These are phyloP conservation scores for Calyptommatus sinebrachiatus DNA, from an alignment of 2,113 vertebrate genomes.

Conservation along the genomic window DNA sequence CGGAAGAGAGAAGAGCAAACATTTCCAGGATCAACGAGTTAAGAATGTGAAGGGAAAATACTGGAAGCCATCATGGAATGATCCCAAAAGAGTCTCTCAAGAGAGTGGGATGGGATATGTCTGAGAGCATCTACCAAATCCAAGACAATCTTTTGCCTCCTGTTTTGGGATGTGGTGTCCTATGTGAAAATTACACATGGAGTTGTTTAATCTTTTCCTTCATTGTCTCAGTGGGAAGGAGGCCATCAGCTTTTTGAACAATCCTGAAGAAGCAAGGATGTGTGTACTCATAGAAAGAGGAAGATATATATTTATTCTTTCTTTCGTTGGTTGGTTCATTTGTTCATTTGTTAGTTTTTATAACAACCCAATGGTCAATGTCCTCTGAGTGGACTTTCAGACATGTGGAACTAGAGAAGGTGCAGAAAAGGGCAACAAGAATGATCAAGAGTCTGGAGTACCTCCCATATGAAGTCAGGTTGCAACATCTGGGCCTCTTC, in stretches of 20 bases:
- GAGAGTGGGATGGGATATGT: not conserved
- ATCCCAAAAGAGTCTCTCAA: too few relatives aligned
- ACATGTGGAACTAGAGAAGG: too few relatives aligned
- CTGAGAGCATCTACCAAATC: not conserved
- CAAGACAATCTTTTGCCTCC: rapidly evolving
- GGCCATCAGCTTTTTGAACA: not conserved
- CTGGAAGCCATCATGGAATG: not conserved
- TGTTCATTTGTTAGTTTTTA: too few relatives aligned
- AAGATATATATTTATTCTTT: not conserved
- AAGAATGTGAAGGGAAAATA: not conserved
- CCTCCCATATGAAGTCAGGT: too few relatives aligned
- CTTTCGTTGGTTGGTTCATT: not conserved
- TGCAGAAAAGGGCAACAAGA: too few relatives aligned
- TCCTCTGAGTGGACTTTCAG: too few relatives aligned
- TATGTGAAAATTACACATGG: not conserved
- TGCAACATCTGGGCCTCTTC: too few relatives aligned
- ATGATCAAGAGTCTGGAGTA: too few relatives aligned
- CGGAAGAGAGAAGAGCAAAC: not conserved
- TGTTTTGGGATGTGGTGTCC: not conserved
- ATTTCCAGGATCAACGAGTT: rapidly evolving
- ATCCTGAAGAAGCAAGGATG: not conserved
- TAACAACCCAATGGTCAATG: too few relatives aligned
- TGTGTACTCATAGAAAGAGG: not conserved
- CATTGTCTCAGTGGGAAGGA: slow-evolving; percentile 8
- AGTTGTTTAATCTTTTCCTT: not conserved